Conservation (phyloP, 2,888 invertebrate species). For the Watsonalla cultraria region DNA sequence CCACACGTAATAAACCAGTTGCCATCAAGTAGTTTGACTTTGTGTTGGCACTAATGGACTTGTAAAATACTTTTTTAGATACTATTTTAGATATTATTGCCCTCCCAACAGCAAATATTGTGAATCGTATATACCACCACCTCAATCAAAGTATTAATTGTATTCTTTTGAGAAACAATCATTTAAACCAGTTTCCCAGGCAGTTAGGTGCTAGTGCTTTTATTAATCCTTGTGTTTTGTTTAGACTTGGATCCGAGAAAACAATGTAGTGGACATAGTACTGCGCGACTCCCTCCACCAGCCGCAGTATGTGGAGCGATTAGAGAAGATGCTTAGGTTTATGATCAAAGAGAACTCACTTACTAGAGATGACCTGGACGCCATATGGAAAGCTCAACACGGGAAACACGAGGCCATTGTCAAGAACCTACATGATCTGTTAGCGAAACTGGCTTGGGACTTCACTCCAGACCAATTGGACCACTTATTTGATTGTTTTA, state of each 20-base stretch:
- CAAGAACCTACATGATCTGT: slow-evolving; percentile 96
- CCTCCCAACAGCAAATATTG: no score
- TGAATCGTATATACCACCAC: no score
- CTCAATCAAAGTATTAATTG: no score
- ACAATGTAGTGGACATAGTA: slow-evolving; percentile 96
- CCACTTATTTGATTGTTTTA: slow-evolving; percentile 97
- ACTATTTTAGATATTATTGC: no score
- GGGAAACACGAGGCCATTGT: slow-evolving; percentile 99
- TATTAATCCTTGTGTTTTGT: slow-evolving; percentile 23
- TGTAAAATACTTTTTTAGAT: no score
- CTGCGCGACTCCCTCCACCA: slow-evolving; percentile 97
- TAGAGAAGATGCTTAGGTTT: slow-evolving; percentile 98
- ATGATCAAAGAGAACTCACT: slow-evolving; percentile 96
- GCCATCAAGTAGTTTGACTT: no score
- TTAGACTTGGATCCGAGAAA: slow-evolving; percentile 96
- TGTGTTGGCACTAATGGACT: no score
- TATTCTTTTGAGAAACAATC: neutral
- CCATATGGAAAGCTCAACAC: slow-evolving; percentile 97
- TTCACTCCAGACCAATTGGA: slow-evolving; percentile 98
- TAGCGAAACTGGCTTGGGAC: slow-evolving; percentile 98
- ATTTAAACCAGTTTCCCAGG: neutral
- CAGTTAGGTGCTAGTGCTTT: neutral
- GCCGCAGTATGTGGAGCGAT: slow-evolving; percentile 97
- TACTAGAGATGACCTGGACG: slow-evolving; percentile 94
- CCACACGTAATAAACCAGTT: no score